Evolutionary conservation across 2,113 vertebrate genomes (phyloP).

Genomic region (Nycticryphes semicollaris): DNA sequence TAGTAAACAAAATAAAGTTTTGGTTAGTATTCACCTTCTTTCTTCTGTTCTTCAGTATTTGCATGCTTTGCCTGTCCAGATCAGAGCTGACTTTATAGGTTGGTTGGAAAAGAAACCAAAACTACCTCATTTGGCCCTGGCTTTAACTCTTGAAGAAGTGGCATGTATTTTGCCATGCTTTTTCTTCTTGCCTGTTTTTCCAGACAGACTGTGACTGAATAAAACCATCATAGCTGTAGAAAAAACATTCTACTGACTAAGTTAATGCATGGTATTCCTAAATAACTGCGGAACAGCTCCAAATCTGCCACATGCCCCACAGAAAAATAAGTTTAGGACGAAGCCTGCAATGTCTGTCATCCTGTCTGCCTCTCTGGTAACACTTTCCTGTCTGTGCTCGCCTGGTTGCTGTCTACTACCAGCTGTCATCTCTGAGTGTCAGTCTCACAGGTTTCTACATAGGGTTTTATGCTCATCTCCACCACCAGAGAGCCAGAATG

Average conservation of each 20-base stretch:
- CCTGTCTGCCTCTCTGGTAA: slow-evolving; percentile 5
- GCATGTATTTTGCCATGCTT: not conserved
- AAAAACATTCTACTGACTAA: not conserved
- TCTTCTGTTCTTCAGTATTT: not conserved
- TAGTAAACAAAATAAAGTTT: not conserved
- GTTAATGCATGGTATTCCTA: not conserved
- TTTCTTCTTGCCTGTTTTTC: not conserved
- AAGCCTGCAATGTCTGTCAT: not conserved
- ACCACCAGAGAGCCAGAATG: not conserved
- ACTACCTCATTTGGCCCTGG: not conserved
- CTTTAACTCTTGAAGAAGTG: not conserved
- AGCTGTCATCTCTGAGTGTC: slow-evolving; percentile 7
- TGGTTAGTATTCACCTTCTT: not conserved
- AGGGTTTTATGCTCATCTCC: not conserved
- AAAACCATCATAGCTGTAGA: not conserved
- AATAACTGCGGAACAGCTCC: not conserved
- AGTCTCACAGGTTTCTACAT: not conserved
- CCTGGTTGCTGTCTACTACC: not conserved
- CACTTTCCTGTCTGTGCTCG: not conserved
- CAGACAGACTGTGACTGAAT: not conserved
- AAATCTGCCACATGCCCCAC: not conserved
- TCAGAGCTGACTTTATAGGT: not conserved
- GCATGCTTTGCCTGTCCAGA: not conserved
- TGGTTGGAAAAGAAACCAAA: not conserved
- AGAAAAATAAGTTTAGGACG: not conserved